Evolutionary conservation across 2,113 vertebrate genomes (phyloP), one percentile per base, ranked within the genome.

Genomic region (Pionites leucogaster): DNA sequence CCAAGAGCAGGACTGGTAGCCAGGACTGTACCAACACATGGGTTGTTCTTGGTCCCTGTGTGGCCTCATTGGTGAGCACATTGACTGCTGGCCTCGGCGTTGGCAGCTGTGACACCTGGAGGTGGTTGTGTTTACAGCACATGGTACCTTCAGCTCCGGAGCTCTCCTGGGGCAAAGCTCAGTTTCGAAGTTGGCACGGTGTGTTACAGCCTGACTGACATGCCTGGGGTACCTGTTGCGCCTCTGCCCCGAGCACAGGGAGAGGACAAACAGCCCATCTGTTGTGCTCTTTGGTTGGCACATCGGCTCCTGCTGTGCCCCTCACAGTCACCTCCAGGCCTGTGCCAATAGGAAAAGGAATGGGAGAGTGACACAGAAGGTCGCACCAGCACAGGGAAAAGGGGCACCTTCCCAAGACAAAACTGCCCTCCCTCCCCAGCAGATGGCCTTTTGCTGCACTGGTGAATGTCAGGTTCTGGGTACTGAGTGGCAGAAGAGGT

Each of bases 231-330:
- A 16, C 57, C 57, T 14, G 33, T 15, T 59, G n/a, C 63, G 76
- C 22, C 13, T 2, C 9, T 33, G 64, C 12, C 11, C 53, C 13
- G 17, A 28, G 77, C 18, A 14, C n/a, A 17, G 50, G 9, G 59
- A 6, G 50, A 10, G 23, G 6, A 4, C 44, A 76, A 80, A 9
- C 1, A 33, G 72, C 84, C 22, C 0, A 2, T n/a, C 33, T 3
- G 12, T 3, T 1, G 0, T 31, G 24, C 49, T 52, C 29, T 23
- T 9, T 5, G 17, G 4, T 9, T 63, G 52, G 62, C 50, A 31
- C 6, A 0, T 29, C 29, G 17, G 4, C 69, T 53, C 13, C 63
- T 65, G 59, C 81, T 27, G 33, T 62, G 37, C 50, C 55, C 71
- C 33, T 18, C 55, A 10, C 84, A 7, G 5, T 29, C 72, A 20